phyloP scores from a whole-genome alignment of 2,113 vertebrate genomes.

The Nestor notabilis region DNA sequence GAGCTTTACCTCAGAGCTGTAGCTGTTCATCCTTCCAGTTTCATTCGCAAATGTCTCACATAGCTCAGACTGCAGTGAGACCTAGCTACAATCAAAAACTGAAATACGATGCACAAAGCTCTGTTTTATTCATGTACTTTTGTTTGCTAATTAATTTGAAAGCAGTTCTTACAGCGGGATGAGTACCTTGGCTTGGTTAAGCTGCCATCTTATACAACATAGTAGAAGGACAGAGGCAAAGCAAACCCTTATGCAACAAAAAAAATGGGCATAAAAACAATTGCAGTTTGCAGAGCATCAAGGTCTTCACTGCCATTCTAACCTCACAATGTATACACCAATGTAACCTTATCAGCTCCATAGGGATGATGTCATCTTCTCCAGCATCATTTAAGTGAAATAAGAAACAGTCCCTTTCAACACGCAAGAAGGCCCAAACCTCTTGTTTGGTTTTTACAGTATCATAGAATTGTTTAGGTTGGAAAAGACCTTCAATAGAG shows the following conservation, averaged over 20 bases:
- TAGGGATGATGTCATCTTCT: neutral
- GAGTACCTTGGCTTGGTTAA: neutral
- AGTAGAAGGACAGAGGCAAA: neutral
- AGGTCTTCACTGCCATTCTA: neutral
- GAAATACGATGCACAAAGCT: conserved; percentile 1
- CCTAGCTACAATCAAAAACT: neutral
- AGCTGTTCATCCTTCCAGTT: conserved; percentile 13
- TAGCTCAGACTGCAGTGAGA: neutral
- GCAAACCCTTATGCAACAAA: neutral
- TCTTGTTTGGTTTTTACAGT: neutral
- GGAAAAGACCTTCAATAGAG: neutral
- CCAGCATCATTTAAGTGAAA: neutral
- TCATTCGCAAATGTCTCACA: neutral
- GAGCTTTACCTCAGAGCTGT: neutral
- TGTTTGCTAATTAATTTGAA: conserved; percentile 14
- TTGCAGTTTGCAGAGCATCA: neutral
- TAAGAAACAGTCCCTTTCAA: conserved; percentile 31
- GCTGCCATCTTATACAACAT: neutral
- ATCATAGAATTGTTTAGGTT: neutral
- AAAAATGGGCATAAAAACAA: neutral
- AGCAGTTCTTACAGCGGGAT: neutral
- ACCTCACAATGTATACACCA: neutral
- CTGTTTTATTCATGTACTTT: conserved; percentile 48
- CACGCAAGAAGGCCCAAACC: neutral
- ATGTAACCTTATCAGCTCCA: neutral